Evolutionary conservation across 30 jellyfish, hydroid and myxozoan species (phyloP).

Genomic region (Pelagia noctiluca): DNA sequence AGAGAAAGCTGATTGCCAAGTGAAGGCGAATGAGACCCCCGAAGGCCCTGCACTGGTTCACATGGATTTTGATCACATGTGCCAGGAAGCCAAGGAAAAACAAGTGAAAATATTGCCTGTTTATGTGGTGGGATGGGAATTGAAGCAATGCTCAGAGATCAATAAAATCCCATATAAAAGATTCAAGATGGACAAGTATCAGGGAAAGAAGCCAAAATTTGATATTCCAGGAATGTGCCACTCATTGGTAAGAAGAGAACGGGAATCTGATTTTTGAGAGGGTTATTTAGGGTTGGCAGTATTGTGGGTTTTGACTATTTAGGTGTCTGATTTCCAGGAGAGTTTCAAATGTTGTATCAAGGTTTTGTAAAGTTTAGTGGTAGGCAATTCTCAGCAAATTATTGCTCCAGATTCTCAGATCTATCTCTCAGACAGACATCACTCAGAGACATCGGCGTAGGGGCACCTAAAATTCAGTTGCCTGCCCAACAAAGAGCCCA

Average conservation of each 20-base stretch:
- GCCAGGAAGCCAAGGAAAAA: constrained; percentile 36
- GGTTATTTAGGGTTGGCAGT: background rate
- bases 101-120: constrained; percentile 51
- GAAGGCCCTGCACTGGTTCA: constrained; percentile 60
- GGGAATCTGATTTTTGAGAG: background rate
- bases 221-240: constrained; percentile 81
- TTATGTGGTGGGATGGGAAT: constrained; percentile 71
- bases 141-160: constrained; percentile 56
- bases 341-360: too few relatives aligned
- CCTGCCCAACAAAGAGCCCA: background rate
- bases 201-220: constrained; percentile 44
- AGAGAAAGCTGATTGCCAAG: background rate
- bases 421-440: too few relatives aligned
- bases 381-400: background rate
- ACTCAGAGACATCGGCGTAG: too few relatives aligned
- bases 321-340: background rate
- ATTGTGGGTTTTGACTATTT: background rate
- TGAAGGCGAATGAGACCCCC: constrained; percentile 32
- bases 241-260: constrained; percentile 42
- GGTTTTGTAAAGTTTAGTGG: background rate
- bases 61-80: constrained; percentile 48
- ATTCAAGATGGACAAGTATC: constrained; percentile 50
- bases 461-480: too few relatives aligned
- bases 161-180: constrained; percentile 60
- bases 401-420: background rate